Conservation (phyloP, 2,113 vertebrate species). For the Ciconia boyciana region DNA sequence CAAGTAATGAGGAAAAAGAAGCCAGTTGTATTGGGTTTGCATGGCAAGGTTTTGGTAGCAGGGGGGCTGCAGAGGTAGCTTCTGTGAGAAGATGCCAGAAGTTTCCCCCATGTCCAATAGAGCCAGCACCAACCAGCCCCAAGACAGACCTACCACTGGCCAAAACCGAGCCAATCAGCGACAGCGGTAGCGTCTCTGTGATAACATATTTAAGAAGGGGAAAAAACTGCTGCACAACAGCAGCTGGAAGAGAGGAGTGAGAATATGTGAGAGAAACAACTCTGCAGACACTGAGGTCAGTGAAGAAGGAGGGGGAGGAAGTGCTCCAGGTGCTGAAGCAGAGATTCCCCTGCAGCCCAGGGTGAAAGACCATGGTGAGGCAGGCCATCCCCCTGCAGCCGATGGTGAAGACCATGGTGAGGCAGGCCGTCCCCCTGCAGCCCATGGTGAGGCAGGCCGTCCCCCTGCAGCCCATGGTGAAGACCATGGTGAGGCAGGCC, state of each 20-base stretch:
- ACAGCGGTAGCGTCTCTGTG: background rate
- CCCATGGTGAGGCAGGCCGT: background rate
- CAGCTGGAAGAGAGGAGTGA: background rate
- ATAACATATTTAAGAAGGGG: background rate
- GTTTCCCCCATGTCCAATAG: background rate
- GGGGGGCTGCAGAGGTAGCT: background rate
- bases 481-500: background rate
- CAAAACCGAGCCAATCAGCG: accelerated
- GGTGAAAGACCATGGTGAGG: too few species aligned
- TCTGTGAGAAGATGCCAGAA: background rate
- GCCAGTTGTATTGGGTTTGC: background rate
- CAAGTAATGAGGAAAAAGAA: background rate
- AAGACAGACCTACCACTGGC: background rate
- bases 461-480: background rate
- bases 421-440: background rate
- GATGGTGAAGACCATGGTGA: background rate
- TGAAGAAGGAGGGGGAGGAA: background rate
- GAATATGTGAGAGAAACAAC: background rate
- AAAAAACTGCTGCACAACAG: background rate
- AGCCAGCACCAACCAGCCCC: background rate
- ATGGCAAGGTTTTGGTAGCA: background rate
- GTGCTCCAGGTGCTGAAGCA: background rate
- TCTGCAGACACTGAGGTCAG: background rate
- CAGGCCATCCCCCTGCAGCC: background rate
- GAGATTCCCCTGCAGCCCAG: background rate